Percentiles rank a stretch among this genome's conserved stretches.
Conservation (phyloP, 2,888 invertebrate genomes). For the Cantharis flavilabris region DNA sequence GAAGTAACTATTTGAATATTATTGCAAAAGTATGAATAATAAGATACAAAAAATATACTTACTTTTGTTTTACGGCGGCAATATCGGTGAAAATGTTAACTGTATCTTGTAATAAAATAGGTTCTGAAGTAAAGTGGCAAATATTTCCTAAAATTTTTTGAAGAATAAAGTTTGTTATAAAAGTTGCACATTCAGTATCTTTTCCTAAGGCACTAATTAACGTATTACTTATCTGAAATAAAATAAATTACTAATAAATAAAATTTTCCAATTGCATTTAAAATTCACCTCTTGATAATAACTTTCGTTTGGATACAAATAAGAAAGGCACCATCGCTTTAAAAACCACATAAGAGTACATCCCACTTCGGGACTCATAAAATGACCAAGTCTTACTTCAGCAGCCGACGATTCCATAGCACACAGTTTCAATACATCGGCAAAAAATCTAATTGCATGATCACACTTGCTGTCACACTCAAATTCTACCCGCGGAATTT, state of each 20-base stretch:
- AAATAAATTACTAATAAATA: conserved; percentile 29
- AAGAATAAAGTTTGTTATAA: conserved; percentile 67
- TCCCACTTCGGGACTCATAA: conserved; percentile 80
- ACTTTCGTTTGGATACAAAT: conserved; percentile 67
- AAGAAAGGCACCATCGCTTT: conserved; percentile 75
- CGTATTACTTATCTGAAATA: conserved; percentile 62
- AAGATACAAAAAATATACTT: conserved; percentile 34
- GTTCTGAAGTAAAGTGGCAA: conserved; percentile 65
- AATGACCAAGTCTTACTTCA: conserved; percentile 66
- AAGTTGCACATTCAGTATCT: conserved; percentile 67
- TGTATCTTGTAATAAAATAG: conserved; percentile 65
- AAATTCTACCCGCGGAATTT: conserved; percentile 40
- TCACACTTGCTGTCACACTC: conserved; percentile 51
- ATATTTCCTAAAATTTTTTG: conserved; percentile 68
- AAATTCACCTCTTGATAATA: conserved; percentile 60
- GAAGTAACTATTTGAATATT: too few species aligned
- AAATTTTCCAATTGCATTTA: conserved; percentile 6
- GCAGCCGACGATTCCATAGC: conserved; percentile 75
- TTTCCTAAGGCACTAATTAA: conserved; percentile 67
- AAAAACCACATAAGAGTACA: conserved; percentile 80
- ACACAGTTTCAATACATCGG: conserved; percentile 73
- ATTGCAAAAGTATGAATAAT: too few species aligned
- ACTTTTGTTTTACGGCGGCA: conserved; percentile 52
- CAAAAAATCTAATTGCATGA: conserved; percentile 65
- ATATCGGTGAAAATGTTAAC: conserved; percentile 62